These are phyloP conservation scores for Diadegma fenestrale DNA, from an alignment of 2,888 invertebrate species.

Conservation along the genomic window DNA sequence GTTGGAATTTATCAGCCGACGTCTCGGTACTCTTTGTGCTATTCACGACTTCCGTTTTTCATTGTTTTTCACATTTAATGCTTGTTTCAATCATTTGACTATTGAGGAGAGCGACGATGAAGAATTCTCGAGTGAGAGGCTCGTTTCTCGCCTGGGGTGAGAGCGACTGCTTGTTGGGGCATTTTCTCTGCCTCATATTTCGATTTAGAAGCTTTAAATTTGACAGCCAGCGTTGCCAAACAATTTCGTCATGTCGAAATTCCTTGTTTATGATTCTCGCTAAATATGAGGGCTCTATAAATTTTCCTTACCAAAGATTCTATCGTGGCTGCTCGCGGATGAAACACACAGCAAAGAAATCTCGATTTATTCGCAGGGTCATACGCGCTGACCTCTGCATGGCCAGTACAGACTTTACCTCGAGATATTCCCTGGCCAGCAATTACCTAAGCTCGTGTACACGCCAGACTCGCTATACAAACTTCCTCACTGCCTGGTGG, in stretches of 20 bases:
- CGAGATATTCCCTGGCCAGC: constrained; percentile 11
- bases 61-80: constrained; percentile 36
- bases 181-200: background rate
- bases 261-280: background rate
- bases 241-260: background rate
- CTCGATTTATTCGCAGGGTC: constrained; percentile 49
- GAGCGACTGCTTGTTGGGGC: background rate
- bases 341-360: constrained; percentile 22
- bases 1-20: constrained; percentile 16
- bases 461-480: background rate
- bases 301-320: constrained; percentile 32
- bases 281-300: constrained; percentile 1
- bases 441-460: constrained; percentile 1
- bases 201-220: background rate
- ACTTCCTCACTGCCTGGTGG: background rate
- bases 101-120: background rate
- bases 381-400: background rate
- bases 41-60: constrained; percentile 65
- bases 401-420: background rate
- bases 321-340: constrained; percentile 20
- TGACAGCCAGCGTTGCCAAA: background rate
- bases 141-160: background rate
- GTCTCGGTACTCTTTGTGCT: constrained; percentile 20
- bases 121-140: background rate
- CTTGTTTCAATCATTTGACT: background rate